Evolutionary conservation across 2,888 invertebrate genomes (phyloP).

Genomic region (Mellilla xanthometata): DNA sequence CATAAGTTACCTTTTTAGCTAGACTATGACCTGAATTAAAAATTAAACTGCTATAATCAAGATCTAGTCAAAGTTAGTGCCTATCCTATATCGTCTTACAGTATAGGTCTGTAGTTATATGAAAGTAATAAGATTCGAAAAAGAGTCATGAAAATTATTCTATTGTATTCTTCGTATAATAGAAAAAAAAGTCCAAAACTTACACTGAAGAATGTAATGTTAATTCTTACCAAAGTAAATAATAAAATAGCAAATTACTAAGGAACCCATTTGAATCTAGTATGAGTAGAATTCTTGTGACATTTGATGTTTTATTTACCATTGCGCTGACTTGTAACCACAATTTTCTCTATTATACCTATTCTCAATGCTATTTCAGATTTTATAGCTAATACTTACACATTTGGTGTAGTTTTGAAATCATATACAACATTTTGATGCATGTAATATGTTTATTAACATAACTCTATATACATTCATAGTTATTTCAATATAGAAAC

Average conservation of each 20-base stretch:
- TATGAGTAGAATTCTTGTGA: background rate
- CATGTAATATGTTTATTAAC: constrained; percentile 80
- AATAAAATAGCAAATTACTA: constrained; percentile 29
- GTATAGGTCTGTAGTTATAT: too few species aligned
- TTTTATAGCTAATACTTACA: background rate
- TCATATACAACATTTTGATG: constrained; percentile 49
- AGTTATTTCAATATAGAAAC: constrained; percentile 76
- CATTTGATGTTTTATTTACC: background rate
- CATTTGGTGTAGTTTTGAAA: constrained; percentile 30
- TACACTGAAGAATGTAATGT: background rate
- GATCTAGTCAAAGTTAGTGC: too few species aligned
- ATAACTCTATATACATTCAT: constrained; percentile 79
- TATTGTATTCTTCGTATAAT: too few species aligned
- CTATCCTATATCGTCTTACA: too few species aligned
- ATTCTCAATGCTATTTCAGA: background rate
- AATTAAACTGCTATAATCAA: too few species aligned
- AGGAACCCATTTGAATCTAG: constrained; percentile 19
- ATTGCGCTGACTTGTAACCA: background rate
- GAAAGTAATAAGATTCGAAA: too few species aligned
- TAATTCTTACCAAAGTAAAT: constrained; percentile 32
- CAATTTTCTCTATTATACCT: background rate
- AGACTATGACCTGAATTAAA: constrained; percentile 14
- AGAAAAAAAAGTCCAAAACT: too few species aligned
- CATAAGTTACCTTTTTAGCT: constrained; percentile 21
- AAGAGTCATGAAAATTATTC: too few species aligned